Conservation (phyloP, 2,113 vertebrate genomes). For the Oophaga pumilio region DNA sequence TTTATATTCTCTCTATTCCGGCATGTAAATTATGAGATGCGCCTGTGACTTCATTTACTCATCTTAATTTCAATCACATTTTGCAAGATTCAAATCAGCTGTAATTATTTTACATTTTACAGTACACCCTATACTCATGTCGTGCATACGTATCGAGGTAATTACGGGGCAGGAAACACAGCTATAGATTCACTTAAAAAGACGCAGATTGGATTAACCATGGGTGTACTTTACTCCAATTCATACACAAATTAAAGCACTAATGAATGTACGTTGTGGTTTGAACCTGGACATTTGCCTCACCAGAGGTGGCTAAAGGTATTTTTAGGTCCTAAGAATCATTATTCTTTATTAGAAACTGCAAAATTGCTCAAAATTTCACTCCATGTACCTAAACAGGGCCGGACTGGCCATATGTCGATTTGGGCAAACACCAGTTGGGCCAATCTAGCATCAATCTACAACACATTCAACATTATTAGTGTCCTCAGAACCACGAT, state of each 20-base stretch:
- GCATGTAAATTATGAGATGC: conserved; percentile 55
- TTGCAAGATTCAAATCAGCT: conserved; percentile 57
- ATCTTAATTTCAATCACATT: conserved; percentile 59
- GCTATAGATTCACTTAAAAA: conserved; percentile 49
- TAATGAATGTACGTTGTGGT: neutral
- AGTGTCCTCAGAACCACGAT: too few relatives aligned
- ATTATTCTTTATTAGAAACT: neutral
- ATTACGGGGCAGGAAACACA: conserved; percentile 38
- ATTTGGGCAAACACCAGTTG: too few relatives aligned
- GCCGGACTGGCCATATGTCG: too few relatives aligned
- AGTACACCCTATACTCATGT: conserved; percentile 56
- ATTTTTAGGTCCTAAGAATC: neutral
- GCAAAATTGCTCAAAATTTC: neutral
- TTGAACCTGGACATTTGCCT: neutral
- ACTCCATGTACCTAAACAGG: neutral
- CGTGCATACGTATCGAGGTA: conserved; percentile 52
- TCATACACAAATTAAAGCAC: conserved; percentile 17
- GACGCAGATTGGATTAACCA: conserved; percentile 46
- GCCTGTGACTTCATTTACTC: conserved; percentile 56
- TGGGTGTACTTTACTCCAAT: conserved; percentile 27
- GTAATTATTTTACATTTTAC: conserved; percentile 58
- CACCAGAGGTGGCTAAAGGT: neutral
- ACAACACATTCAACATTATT: too few relatives aligned
- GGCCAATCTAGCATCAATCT: too few relatives aligned
- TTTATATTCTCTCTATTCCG: conserved; percentile 52